These are phyloP conservation scores for Hypsibius dujardini DNA, from an alignment of 1,140 invertebrate species.

Conservation along the genomic window DNA sequence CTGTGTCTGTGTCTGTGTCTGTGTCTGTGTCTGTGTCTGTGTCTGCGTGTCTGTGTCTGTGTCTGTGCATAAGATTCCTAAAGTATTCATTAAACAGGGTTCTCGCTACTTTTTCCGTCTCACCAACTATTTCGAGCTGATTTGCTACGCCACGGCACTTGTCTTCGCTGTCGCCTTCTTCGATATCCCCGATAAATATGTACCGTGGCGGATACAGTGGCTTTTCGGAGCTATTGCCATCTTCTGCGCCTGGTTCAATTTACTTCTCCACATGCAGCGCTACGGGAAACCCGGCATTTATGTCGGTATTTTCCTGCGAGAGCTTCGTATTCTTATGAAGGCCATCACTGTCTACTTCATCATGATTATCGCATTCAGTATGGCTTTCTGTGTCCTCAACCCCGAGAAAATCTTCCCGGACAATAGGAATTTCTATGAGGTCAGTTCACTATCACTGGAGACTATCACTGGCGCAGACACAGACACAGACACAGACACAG, in stretches of 20 bases:
- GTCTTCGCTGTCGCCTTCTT: background rate
- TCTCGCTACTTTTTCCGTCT: background rate
- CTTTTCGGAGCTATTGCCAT: background rate
- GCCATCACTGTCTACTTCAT: background rate
- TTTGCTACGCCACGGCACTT: background rate
- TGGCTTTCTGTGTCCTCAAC: slow-evolving; percentile 5
- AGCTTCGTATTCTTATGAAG: background rate
- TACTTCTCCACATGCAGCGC: background rate
- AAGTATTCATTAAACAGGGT: background rate
- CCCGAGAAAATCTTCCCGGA: slow-evolving; percentile 15
- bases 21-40: too few species aligned
- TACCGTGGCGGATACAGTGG: background rate
- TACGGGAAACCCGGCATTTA: slow-evolving; percentile 11
- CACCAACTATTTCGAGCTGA: background rate
- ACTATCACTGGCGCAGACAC: too few species aligned
- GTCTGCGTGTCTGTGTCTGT: too few species aligned
- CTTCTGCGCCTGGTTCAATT: background rate
- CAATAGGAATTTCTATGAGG: background rate
- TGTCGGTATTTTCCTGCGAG: background rate
- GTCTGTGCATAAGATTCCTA: background rate
- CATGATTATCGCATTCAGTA: slow-evolving; percentile 7
- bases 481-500: too few species aligned
- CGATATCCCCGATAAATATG: background rate
- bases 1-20: too few species aligned
- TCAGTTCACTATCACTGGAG: background rate